A percentile compares a stretch with the other conserved stretches of the same genome.
Evolutionary conservation across 2,113 vertebrate species (phyloP).

Genomic region (Cottus gobio): DNA sequence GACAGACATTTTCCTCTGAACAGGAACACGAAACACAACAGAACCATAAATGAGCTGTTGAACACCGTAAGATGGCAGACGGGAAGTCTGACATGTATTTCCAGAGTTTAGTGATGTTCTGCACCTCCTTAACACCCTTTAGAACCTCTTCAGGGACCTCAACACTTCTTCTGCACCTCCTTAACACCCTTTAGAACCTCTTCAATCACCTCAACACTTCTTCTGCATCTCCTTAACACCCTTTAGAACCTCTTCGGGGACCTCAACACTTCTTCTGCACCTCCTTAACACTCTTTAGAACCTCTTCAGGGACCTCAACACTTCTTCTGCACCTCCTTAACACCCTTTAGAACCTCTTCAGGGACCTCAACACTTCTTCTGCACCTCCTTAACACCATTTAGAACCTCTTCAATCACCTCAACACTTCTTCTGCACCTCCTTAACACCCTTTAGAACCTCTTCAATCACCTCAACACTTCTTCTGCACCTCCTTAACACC

Average conservation of each 20-base stretch:
- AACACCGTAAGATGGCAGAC: not conserved
- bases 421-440: too few relatives aligned
- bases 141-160: not conserved
- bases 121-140: not conserved
- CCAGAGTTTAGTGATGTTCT: not conserved
- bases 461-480: too few relatives aligned
- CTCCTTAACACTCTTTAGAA: not conserved
- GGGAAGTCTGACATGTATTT: not conserved
- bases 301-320: too few relatives aligned
- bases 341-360: not conserved
- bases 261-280: not conserved
- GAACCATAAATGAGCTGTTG: not conserved
- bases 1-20: not conserved
- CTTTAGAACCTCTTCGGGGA: not conserved
- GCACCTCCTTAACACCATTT: too few relatives aligned
- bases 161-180: not conserved
- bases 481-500: too few relatives aligned
- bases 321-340: too few relatives aligned
- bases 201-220: too few relatives aligned
- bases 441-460: too few relatives aligned
- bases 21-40: not conserved
- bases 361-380: too few relatives aligned
- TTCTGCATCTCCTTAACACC: not conserved
- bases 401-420: not conserved
- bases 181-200: not conserved